Evolutionary conservation across 1,140 invertebrate genomes (phyloP).

Genomic region (Gryon sp.): DNA sequence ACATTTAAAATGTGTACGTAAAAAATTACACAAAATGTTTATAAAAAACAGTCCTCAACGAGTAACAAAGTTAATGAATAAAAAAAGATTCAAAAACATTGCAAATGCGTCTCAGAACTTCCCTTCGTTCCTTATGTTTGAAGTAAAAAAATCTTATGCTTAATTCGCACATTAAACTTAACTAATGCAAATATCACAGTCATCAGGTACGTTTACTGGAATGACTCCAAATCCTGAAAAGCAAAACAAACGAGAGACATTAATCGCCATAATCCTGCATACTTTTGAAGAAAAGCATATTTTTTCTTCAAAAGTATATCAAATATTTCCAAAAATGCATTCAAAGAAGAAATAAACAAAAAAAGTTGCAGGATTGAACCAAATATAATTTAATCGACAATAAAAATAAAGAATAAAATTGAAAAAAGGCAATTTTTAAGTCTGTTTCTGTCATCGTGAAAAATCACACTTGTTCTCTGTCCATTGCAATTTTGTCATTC

Average conservation of each 20-base stretch:
- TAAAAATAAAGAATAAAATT: too few relatives aligned
- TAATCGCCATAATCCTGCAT: conserved; percentile 5
- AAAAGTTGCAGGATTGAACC: too few relatives aligned
- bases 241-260: conserved; percentile 64
- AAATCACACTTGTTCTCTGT: too few relatives aligned
- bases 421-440: too few relatives aligned
- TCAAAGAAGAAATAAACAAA: too few relatives aligned
- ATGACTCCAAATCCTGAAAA: conserved; percentile 73
- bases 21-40: conserved; percentile 29
- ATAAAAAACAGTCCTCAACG: too few relatives aligned
- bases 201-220: conserved; percentile 74
- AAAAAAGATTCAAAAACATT: too few relatives aligned
- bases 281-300: neutral
- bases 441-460: conserved; percentile 74
- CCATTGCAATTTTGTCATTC: conserved; percentile 66
- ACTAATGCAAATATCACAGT: conserved; percentile 74
- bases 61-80: too few relatives aligned
- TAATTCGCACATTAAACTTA: conserved; percentile 31
- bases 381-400: too few relatives aligned
- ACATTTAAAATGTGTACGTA: neutral
- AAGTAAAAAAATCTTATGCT: conserved; percentile 16
- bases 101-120: too few relatives aligned
- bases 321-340: too few relatives aligned
- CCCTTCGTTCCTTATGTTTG: too few relatives aligned
- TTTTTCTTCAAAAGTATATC: conserved; percentile 6